Percentiles rank a stretch among this genome's conserved stretches.
These are phyloP conservation scores for Lepetodrilus schrolli DNA, from an alignment of 2,888 invertebrate species.

Conservation along the genomic window DNA sequence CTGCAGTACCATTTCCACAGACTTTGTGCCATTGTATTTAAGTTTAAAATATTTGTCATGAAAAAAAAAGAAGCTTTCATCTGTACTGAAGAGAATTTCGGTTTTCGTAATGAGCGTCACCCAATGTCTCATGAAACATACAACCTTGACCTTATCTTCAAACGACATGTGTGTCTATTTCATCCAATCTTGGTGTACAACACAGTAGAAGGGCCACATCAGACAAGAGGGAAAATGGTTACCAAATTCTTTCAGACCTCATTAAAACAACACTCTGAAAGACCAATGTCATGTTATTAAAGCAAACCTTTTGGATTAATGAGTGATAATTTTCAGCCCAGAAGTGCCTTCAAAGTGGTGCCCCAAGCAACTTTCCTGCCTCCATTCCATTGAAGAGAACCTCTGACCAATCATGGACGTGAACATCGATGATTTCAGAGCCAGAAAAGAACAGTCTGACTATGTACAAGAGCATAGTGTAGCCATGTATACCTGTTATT, in stretches of 20 bases:
- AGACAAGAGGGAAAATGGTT: slow-evolving; percentile 5
- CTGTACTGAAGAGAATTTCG: slow-evolving; percentile 6
- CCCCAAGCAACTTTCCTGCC: not conserved
- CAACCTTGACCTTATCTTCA: slow-evolving; percentile 1
- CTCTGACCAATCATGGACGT: slow-evolving; percentile 9
- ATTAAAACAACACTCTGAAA: slow-evolving; percentile 9
- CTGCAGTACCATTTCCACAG: no score
- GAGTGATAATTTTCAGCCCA: slow-evolving; percentile 19
- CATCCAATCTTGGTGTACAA: no score
- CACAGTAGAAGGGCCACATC: not conserved
- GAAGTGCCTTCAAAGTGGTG: slow-evolving; percentile 4
- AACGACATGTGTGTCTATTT: not conserved
- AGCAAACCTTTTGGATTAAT: slow-evolving; percentile 23
- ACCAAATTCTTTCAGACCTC: not conserved
- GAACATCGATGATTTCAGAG: no score
- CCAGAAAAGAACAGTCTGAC: no score
- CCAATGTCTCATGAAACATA: not conserved
- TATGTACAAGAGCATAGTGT: no score
- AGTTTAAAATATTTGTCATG: no score
- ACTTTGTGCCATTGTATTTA: no score
- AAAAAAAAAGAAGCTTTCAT: no score
- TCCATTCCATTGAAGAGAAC: not conserved
- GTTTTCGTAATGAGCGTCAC: not conserved
- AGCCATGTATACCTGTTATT: no score
- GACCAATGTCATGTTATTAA: not conserved